phyloP scores from a whole-genome alignment of 1,140 invertebrate species.

The Drosophila nasuta region DNA sequence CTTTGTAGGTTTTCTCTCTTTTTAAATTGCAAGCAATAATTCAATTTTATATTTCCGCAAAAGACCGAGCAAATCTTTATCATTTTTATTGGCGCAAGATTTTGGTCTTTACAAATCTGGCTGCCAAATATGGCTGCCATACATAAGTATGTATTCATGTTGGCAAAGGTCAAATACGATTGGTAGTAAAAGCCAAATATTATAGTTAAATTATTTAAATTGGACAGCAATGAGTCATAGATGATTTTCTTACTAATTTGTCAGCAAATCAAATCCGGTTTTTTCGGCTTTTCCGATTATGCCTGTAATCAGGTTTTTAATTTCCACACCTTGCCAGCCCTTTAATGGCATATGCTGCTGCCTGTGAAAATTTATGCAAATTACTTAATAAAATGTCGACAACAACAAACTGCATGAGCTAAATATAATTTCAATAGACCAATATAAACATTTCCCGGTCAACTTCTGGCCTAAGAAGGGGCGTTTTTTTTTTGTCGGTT shows the following conservation, averaged over 20 bases:
- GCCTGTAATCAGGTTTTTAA: conserved; percentile 41
- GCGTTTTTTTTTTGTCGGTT: conserved; percentile 60
- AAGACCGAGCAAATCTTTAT: conserved; percentile 63
- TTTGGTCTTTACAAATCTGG: conserved; percentile 38
- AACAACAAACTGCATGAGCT: conserved; percentile 61
- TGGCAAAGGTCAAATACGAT: conserved; percentile 33
- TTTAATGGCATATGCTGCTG: conserved; percentile 59
- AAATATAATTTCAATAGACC: conserved; percentile 78
- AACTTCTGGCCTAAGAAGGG: conserved; percentile 26
- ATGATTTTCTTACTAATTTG: neutral
- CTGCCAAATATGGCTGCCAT: too few relatives aligned
- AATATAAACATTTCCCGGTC: conserved; percentile 47
- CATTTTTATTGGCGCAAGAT: conserved; percentile 76
- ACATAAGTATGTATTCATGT: conserved; percentile 14
- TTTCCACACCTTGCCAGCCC: conserved; percentile 40
- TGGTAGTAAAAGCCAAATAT: neutral
- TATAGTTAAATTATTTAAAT: neutral
- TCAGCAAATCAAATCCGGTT: neutral
- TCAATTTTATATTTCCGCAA: conserved; percentile 84
- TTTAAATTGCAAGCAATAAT: conserved; percentile 84
- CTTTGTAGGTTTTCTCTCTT: conserved; percentile 68
- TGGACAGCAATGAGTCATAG: neutral
- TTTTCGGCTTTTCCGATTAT: conserved; percentile 21
- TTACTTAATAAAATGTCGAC: conserved; percentile 81
- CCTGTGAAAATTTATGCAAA: conserved; percentile 70